Base-by-base conservation (phyloP, 1,140 invertebrate species). In the Frieseomelitta varia region DNA sequence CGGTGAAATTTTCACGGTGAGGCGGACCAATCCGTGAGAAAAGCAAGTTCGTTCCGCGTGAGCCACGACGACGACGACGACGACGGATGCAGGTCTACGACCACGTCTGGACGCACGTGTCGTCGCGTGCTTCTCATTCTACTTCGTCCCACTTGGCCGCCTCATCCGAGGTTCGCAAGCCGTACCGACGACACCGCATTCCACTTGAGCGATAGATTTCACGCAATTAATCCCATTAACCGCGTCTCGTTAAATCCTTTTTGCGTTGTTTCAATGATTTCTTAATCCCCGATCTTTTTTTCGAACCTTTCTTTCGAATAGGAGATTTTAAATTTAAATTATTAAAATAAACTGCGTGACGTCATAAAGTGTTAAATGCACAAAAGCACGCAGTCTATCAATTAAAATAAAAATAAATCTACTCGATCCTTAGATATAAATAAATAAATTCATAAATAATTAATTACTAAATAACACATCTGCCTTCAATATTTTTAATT, bases 1-100 rank as follows among this genome's bases (percentile, higher is more conserved):
- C 65, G 75, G 84, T 81, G 87, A 90, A 91, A 91, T 91, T 90
- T 87, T 88, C 87, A 82, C 85, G 81, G 81, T 83, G 79, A 87
- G 79, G 85, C 51, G 51, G 75, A 61, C 55, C 39, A 47, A 84
- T 85, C 79, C 87, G 84, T 83, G 83, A 72, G 84, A 90, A 89
- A 87, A 76, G 89, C 71, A 87, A 79, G 69, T 58, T 84, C 69
- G 68, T 84, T 69, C 55, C 63, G 24, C 53, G 69, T 55, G n/a
- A 87, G 67, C 47, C 68, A n/a, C n/a, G n/a, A n/a, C n/a, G n/a
- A n/a, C n/a, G n/a, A 39, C 19, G 79, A 72, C 58, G 86, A 85
- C 71, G 47, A n/a, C 61, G 86, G 34, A 51, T 56, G 81, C 30
- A 30, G 55, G 53, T 67, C 55, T 76, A 34, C 56, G 39, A 51